Evolutionary conservation across 1,140 invertebrate genomes (phyloP).

Genomic region (Cyclargus thomasi): DNA sequence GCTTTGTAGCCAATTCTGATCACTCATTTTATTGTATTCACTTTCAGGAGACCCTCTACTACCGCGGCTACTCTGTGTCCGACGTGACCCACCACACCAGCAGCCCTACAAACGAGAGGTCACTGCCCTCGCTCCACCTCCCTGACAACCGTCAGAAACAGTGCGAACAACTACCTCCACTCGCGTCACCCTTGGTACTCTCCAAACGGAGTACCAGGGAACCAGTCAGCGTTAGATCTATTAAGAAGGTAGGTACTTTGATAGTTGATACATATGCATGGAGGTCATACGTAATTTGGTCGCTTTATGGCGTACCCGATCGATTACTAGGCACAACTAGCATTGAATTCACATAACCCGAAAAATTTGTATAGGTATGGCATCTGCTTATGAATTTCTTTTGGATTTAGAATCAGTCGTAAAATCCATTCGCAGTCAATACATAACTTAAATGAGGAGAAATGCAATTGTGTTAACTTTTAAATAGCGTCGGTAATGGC

Average conservation of each 20-base stretch:
- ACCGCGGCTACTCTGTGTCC: conserved; percentile 66
- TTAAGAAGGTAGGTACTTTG: conserved; percentile 49
- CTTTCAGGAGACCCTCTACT: conserved; percentile 68
- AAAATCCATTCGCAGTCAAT: too few species aligned
- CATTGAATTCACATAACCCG: too few species aligned
- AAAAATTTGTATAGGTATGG: too few species aligned
- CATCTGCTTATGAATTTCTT: too few species aligned
- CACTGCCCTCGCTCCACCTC: conserved; percentile 53
- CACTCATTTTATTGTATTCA: not conserved
- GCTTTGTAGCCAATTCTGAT: not conserved
- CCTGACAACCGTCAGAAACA: conserved; percentile 51
- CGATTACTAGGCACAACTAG: too few species aligned
- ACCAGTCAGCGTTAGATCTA: conserved; percentile 37
- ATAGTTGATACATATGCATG: too few species aligned
- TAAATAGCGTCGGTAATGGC: too few species aligned
- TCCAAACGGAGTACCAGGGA: conserved; percentile 48
- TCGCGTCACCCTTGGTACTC: conserved; percentile 62
- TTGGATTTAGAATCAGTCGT: too few species aligned
- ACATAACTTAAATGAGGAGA: too few species aligned
- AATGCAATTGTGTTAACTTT: too few species aligned
- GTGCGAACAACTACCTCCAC: conserved; percentile 61
- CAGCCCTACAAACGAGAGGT: conserved; percentile 51
- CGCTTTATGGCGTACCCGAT: too few species aligned
- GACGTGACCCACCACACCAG: conserved; percentile 62
- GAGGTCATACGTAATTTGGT: too few species aligned